phyloP scores from a whole-genome alignment of 1,140 invertebrate species.

The Aphelenchoides avenae region DNA sequence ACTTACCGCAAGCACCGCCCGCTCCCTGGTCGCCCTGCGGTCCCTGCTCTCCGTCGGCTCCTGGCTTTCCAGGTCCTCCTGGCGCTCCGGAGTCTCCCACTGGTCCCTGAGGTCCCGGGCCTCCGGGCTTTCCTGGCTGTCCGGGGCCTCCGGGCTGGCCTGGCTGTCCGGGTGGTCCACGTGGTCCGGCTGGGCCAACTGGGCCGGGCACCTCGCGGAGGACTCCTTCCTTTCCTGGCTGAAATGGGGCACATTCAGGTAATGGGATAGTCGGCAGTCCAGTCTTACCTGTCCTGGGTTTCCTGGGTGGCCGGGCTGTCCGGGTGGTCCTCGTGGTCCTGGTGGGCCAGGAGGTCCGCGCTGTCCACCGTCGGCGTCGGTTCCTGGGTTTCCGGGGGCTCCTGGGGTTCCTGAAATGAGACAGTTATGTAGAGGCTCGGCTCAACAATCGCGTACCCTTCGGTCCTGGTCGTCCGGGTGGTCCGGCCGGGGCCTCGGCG shows the following conservation, averaged over 20 bases:
- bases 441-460: too few species aligned
- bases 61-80: conserved; percentile 3
- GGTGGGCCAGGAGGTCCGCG: conserved; percentile 17
- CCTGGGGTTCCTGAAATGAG: conserved; percentile 9
- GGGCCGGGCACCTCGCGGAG: conserved; percentile 3
- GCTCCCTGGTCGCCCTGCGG: conserved; percentile 2
- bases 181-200: conserved; percentile 5
- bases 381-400: background rate
- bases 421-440: too few species aligned
- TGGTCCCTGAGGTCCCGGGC: conserved; percentile 1
- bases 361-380: conserved; percentile 8
- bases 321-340: conserved; percentile 1
- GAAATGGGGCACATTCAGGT: too few species aligned
- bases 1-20: conserved; percentile 9
- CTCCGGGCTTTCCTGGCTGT: background rate
- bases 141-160: conserved; percentile 3
- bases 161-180: conserved; percentile 10
- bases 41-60: conserved; percentile 7
- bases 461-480: conserved; percentile 5
- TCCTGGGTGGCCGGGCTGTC: conserved; percentile 8
- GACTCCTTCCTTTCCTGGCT: background rate
- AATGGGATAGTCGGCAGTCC: too few species aligned
- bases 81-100: too few species aligned
- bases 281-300: too few species aligned
- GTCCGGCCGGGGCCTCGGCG: conserved; percentile 6